Evolutionary conservation across 64 coral and sea anemone species (phyloP).

Genomic region (Acropora tenuis): DNA sequence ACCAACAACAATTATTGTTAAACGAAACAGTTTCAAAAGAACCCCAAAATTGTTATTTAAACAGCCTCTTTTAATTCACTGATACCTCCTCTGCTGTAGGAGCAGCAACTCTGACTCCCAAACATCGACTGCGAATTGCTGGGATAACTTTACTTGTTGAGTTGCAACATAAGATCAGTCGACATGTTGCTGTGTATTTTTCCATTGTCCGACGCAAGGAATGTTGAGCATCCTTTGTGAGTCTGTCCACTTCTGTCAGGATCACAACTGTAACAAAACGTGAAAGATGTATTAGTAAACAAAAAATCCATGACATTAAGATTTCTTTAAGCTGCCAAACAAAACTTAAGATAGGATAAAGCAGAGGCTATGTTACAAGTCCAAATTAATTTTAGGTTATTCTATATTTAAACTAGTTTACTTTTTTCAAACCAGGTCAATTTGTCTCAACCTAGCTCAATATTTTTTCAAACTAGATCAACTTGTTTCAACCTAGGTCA

Average conservation of each 20-base stretch:
- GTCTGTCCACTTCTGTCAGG: conserved; percentile 96
- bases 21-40: no score
- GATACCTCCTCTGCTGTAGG: conserved; percentile 84
- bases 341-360: no score
- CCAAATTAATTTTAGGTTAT: no score
- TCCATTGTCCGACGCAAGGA: conserved; percentile 96
- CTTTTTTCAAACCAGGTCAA: no score
- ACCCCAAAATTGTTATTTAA: not conserved
- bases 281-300: not conserved
- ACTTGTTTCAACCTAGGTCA: no score
- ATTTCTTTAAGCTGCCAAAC: no score
- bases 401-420: no score
- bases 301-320: no score
- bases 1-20: no score
- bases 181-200: conserved; percentile 96
- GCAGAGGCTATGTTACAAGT: no score
- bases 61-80: not conserved
- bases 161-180: conserved; percentile 95
- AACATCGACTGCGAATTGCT: conserved; percentile 96
- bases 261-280: conserved; percentile 73
- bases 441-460: no score
- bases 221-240: conserved; percentile 98
- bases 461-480: no score
- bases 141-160: conserved; percentile 99
- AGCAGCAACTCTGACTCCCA: conserved; percentile 92